Base-by-base conservation (phyloP, 2,888 invertebrate genomes). In the Drosophila nigricruria region DNA sequence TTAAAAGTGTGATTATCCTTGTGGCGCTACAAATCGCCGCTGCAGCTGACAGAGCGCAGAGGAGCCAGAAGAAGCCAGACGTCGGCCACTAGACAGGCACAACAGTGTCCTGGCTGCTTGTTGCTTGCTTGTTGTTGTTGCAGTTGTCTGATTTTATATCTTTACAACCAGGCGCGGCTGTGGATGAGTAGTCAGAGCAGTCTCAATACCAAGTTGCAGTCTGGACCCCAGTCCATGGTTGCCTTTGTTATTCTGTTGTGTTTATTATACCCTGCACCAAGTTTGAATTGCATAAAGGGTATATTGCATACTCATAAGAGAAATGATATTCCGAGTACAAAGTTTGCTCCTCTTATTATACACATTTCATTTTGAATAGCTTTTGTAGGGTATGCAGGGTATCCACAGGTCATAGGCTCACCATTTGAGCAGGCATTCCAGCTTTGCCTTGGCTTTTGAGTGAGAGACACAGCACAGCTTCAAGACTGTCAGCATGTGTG, bases 1-100 rank as follows among this genome's bases (percentile, higher is more conserved):
- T 91, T 92, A 91, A 91, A 91, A 91, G 91, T 92, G 92, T 91
- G 92, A 91, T 91, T 91, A 91, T 91, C 92, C 91, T 91, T 91
- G 91, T 83, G 91, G 91, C 90, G 87, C 90, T 90, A 91, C 91
- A 90, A 91, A 91, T 91, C 91, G 91, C 85, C 80, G 77, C 86
- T 82, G 90, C 88, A 88, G 85, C 87, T 89, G 89, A 84, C 90
- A 90, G 79, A 67, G 63, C 67, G 43, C 53, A 58, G 54, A 27
- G 59, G 45, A 68, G 18, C 30, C 54, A 27, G 40, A 18, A 42
- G 47, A 27, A 36, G 34, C 53, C 71, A 71, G 72, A 70, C 77
- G 50, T 43, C n/a, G 43, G 54, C 49, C 70, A 32, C 38, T 16
- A 36, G 53, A 49, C 49, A 34, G 70, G 79, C 52, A 80, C 66